A percentile compares a stretch with the other conserved stretches of the same genome.
These are phyloP conservation scores for Semaprochilodus insignis DNA, from an alignment of 2,797 vertebrate species.

Conservation along the genomic window DNA sequence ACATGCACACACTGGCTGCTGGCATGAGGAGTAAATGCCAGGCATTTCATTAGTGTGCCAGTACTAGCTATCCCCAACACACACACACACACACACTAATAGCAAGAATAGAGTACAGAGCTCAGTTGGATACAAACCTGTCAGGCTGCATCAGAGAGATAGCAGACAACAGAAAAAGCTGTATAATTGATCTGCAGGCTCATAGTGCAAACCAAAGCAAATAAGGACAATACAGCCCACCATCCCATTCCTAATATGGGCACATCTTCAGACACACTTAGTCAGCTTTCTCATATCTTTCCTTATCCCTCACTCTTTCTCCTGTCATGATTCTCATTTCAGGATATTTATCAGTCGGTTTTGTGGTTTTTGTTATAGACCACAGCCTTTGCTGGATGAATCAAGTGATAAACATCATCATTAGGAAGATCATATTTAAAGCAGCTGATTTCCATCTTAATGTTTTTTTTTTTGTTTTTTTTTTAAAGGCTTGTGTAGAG, in stretches of 20 bases:
- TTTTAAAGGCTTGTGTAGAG: not conserved
- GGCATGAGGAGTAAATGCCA: not conserved
- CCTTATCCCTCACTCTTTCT: no score
- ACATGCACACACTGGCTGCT: not conserved
- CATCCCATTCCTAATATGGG: not conserved
- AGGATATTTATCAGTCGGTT: not conserved
- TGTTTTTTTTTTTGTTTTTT: not conserved
- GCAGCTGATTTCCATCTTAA: not conserved
- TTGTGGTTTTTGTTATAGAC: not conserved
- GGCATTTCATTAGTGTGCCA: conserved; percentile 1
- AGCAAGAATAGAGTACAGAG: conserved; percentile 1
- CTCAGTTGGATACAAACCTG: conserved; percentile 15
- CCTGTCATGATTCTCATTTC: not conserved
- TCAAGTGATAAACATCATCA: not conserved
- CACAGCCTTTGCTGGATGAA: not conserved
- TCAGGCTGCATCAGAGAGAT: not conserved
- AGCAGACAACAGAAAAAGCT: not conserved
- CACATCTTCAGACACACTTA: not conserved
- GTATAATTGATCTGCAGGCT: not conserved
- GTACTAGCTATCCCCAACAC: not conserved
- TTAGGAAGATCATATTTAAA: not conserved
- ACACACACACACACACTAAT: not conserved
- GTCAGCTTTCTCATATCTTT: no score
- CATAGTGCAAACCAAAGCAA: not conserved
- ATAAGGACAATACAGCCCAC: not conserved